Evolutionary conservation across 2,797 vertebrate genomes (phyloP), one percentile per base, ranked within the genome.

Genomic region (Falco berigora): DNA sequence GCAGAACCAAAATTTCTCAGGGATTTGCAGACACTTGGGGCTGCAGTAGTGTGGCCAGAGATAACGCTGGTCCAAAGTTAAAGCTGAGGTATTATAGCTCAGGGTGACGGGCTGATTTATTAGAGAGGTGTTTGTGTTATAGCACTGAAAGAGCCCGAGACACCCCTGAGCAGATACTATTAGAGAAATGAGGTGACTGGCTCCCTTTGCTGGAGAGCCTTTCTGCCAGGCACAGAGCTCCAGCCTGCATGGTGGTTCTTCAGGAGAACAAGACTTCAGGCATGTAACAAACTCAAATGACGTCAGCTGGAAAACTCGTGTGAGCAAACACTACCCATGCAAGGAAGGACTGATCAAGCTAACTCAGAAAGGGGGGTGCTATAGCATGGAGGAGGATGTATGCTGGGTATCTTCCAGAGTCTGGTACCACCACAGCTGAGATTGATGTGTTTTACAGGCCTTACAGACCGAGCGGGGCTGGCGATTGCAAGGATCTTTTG

Each of bases 41-140:
- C 72, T 56, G 40, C 86, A 64, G 63, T 14, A 24, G 56, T 0
- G 1, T n/a, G 34, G 77, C 55, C 79, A 87, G 63, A 59, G 71
- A 50, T 92, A 34, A 66, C 71, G 47, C 55, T 81, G 63, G 56
- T 34, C 68, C 53, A n/a, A 75, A 40, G 71, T 78, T 91, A 94
- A 82, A 93, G 71, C 75, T 68, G 77, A 92, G 61, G 72, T 36
- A 76, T 91, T 93, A 89, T 61, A 93, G 84, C 86, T 87, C 83
- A 58, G 74, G 22, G 30, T 36, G 46, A 89, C 50, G 61, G 71
- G 90, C 80, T 90, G 86, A 59, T 74, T 85, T 88, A 25, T 71
- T 34, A 82, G 59, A 22, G 52, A 72, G 15, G 5, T 66, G 42
- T 79, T 95, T 77, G 49, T 62, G 46, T 83, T 88, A 22, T 0